These are phyloP conservation scores for Eilema sororculum DNA, from an alignment of 2,888 invertebrate genomes.

Conservation along the genomic window DNA sequence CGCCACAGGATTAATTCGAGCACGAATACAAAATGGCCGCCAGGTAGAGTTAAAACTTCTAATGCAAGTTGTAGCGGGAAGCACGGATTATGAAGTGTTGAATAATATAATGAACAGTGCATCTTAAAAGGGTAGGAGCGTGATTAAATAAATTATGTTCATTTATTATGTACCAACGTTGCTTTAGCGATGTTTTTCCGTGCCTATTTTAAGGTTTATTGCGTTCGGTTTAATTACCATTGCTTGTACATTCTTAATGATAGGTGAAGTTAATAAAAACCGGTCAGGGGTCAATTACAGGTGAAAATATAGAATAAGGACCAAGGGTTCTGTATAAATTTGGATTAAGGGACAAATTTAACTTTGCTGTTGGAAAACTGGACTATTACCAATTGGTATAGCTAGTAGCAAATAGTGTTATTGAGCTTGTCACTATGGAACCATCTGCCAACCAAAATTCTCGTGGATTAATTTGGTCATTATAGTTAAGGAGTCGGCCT, in stretches of 20 bases:
- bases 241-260: background rate
- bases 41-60: conserved; percentile 53
- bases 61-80: conserved; percentile 64
- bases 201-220: conserved; percentile 26
- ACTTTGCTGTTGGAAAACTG: background rate
- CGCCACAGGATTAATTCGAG: conserved; percentile 77
- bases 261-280: background rate
- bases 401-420: no score
- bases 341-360: background rate
- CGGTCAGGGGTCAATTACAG: background rate
- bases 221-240: conserved; percentile 15
- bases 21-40: conserved; percentile 73
- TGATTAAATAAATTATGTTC: conserved; percentile 45
- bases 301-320: background rate
- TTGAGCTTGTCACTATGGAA: no score
- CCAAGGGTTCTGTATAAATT: background rate
- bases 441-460: no score
- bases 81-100: conserved; percentile 66
- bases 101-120: conserved; percentile 59
- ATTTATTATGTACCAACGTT: conserved; percentile 30
- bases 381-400: no score
- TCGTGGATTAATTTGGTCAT: no score
- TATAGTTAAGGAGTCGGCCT: no score
- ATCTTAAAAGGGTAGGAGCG: conserved; percentile 51
- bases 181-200: conserved; percentile 28